phyloP scores from a whole-genome alignment of 2,888 invertebrate genomes.

The Acleris sparsana region DNA sequence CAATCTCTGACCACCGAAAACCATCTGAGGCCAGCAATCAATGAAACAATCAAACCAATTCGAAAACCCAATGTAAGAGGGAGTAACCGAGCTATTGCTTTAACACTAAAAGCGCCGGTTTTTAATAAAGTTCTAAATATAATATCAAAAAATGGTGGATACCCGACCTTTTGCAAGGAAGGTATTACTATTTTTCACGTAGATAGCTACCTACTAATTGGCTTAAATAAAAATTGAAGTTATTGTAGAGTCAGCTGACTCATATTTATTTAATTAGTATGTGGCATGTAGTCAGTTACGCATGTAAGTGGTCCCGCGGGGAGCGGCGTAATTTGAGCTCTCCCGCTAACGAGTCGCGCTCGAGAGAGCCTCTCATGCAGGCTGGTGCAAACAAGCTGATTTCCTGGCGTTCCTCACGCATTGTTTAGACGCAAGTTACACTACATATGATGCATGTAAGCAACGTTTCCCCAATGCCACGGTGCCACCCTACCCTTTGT shows the following conservation, averaged over 20 bases:
- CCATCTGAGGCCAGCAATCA: too few relatives aligned
- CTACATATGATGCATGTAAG: constrained; percentile 27
- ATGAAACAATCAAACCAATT: too few relatives aligned
- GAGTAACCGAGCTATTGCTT: too few relatives aligned
- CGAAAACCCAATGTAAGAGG: too few relatives aligned
- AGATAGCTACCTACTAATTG: background rate
- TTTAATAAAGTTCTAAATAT: too few relatives aligned
- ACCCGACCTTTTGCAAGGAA: too few relatives aligned
- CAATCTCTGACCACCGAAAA: too few relatives aligned
- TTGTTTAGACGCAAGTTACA: constrained; percentile 61
- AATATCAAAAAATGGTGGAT: too few relatives aligned
- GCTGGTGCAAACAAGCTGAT: constrained; percentile 62
- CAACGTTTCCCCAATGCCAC: background rate
- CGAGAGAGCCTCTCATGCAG: constrained; percentile 59
- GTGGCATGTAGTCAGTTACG: constrained; percentile 60
- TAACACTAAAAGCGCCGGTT: too few relatives aligned
- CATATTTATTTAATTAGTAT: constrained; percentile 35
- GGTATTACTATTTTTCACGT: too few relatives aligned
- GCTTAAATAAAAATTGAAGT: background rate
- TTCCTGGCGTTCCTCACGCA: constrained; percentile 71
- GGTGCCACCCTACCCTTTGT: background rate
- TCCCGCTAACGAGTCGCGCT: constrained; percentile 77
- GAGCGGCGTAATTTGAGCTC: constrained; percentile 71
- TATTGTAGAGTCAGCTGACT: constrained; percentile 11
- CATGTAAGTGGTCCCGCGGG: constrained; percentile 58